Base-by-base conservation (phyloP, 2,888 invertebrate genomes). In the Camptogramma bilineatum region DNA sequence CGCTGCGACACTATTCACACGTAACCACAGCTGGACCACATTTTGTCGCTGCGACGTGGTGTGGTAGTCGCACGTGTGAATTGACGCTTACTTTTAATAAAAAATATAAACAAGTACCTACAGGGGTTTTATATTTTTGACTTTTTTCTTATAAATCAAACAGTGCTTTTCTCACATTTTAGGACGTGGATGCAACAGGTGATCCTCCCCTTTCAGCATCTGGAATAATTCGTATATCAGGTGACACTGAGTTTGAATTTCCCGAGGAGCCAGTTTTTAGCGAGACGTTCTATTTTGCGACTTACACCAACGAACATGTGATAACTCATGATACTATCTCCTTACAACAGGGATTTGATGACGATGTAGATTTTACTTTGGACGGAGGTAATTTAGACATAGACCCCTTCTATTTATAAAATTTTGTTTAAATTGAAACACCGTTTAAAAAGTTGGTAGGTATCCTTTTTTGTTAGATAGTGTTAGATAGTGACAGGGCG, bases 241-340 rank as follows among this genome's bases (percentile, higher is more conserved):
- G 87, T 9, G 87, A 92, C 70, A 71, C 81, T 13, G 77, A 83
- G 44, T 87, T 87, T 67, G 81, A 86, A 73, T 78, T 93, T 42
- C 92, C 94, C 0, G 88, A 88, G 39, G 89, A 90, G 54, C 93
- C 90, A 18, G 76, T 86, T 18, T 94, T 94, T 77, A 76, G 82
- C 1, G 73, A 85, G 73, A 67, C 92, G 10, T 88, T 87, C 68
- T 94, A 94, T 73, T 75, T 83, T 24, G 93, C 88, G 9, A 78
- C 78, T 21, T 94, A 94, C 69, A 84, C 83, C 1, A 71, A 70
- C 4, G 78, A 81, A 16, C 70, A 85, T 59, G 72, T 75, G 63
- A 58, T 90, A 21, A 61, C 76, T 47, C 74, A 78, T 19, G 76
- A 85, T 46, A 71, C 76, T 10, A 90, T 90, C 47, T 76, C 71